These are phyloP conservation scores for Okamejei kenojei DNA, from an alignment of 2,797 vertebrate genomes.

Conservation along the genomic window DNA sequence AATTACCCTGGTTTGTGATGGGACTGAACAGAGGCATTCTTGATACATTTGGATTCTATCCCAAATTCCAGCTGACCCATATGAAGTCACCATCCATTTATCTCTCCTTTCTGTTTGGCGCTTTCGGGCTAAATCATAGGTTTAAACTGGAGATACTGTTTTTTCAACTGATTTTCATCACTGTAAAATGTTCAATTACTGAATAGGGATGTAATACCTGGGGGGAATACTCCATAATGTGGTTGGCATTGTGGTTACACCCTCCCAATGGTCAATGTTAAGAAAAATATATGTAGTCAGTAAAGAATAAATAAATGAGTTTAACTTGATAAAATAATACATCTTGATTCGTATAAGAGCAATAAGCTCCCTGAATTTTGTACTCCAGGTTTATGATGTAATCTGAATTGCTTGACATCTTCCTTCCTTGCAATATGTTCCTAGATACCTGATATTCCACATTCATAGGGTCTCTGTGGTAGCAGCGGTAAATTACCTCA, in stretches of 20 bases:
- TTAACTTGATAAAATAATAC: not conserved
- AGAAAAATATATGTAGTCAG: not conserved
- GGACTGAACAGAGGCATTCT: not conserved
- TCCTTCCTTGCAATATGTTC: not conserved
- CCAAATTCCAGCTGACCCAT: not conserved
- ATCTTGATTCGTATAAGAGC: not conserved
- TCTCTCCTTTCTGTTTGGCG: not conserved
- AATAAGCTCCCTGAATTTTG: not conserved
- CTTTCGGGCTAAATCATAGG: not conserved
- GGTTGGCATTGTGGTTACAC: not conserved
- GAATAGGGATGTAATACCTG: not conserved
- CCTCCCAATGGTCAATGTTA: not conserved
- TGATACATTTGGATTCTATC: too few relatives aligned
- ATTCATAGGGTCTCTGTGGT: not conserved
- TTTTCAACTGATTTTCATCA: not conserved
- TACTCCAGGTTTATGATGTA: not conserved
- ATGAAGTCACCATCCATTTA: too few relatives aligned
- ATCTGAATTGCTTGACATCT: not conserved
- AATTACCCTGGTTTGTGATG: too few relatives aligned
- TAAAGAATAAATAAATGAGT: not conserved
- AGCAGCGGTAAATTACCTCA: not conserved
- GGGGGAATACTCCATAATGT: too few relatives aligned
- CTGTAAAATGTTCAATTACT: not conserved
- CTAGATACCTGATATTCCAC: not conserved
- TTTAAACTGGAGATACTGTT: not conserved